Percentiles rank a stretch among this genome's conserved stretches.
Evolutionary conservation across 2,888 invertebrate species (phyloP).

Genomic region (Andrena trimmerana): DNA sequence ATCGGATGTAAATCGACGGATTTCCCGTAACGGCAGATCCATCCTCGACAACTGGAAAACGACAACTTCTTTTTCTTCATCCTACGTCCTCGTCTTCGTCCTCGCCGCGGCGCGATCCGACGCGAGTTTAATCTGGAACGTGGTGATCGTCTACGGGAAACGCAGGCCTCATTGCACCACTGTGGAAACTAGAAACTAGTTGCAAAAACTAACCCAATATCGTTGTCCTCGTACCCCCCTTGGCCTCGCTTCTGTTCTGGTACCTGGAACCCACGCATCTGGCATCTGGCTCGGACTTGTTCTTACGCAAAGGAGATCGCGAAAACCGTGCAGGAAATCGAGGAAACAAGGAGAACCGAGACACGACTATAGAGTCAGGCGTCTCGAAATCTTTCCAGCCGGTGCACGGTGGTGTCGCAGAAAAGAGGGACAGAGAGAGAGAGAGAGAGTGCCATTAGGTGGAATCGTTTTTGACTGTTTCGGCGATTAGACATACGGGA

Average conservation of each 20-base stretch:
- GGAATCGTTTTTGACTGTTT: no score
- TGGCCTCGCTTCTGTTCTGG: constrained; percentile 37
- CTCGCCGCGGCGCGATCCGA: constrained; percentile 20
- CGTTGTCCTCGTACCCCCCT: constrained; percentile 68
- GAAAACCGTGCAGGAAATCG: constrained; percentile 18
- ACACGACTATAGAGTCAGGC: not conserved
- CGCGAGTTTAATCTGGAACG: constrained; percentile 75
- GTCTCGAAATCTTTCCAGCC: not conserved
- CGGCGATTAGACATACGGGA: not conserved
- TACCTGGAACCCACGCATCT: constrained; percentile 75
- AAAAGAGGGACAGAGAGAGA: no score
- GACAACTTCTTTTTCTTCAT: constrained; percentile 15
- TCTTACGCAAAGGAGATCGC: constrained; percentile 32
- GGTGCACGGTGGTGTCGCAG: not conserved
- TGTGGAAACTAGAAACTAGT: constrained; percentile 79
- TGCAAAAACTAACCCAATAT: constrained; percentile 82
- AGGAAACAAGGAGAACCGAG: not conserved
- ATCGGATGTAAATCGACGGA: not conserved
- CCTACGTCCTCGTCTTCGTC: constrained; percentile 46
- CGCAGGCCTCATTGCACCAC: constrained; percentile 80
- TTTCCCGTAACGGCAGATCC: not conserved
- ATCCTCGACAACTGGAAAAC: not conserved
- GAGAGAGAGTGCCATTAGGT: no score
- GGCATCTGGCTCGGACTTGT: constrained; percentile 57
- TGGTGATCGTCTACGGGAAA: constrained; percentile 76